Base-by-base conservation (phyloP, 2,113 vertebrate genomes). In the Mugil cephalus region DNA sequence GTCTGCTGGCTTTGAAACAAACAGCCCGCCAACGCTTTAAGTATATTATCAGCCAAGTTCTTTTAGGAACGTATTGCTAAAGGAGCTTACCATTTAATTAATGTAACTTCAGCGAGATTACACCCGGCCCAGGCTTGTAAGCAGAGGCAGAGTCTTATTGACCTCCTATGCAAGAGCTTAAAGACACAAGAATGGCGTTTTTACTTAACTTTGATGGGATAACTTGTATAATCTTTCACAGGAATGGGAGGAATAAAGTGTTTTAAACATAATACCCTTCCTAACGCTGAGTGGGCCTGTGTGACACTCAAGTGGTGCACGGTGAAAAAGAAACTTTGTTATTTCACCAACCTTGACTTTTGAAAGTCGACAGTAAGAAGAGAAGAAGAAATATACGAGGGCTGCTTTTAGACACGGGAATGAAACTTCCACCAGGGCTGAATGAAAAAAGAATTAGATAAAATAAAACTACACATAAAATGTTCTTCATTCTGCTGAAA, bases 11-110 rank as follows among this genome's bases (percentile, higher is more conserved):
- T 94, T 93, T 94, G 95, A 95, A 96, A 96, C 96, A 98, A 97
- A 96, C 96, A 96, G 95, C 94, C 70, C 94, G 92, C 95, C 83
- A 94, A 94, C 92, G 92, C 95, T 95, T 94, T 96, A 96, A 98
- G 96, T 97, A 95, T 96, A 97, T 99, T 97, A 98, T 97, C 96
- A 95, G 95, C 92, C 95, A 94, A 95, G 95, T 96, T 97, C 96
- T 97, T 98, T 97, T 94, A 96, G 93, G 95, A 96, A 95, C 94
- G 95, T 95, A 95, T 96, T 96, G 96, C 96, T 96, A 95, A 97
- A 99, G 97, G 95, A 97, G 97, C 96, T 99, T 98, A 98, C 96
- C 96, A 96, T 98, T 88, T 97, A 97, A 98, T 98, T 97, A 97
- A 97, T 98, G 96, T 98, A 98, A 97, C 96, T 97, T 96, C 93